Percentiles rank a stretch among this genome's conserved stretches.
These are phyloP conservation scores for Ormyrus rosae DNA, from an alignment of 2,888 invertebrate species.

Conservation along the genomic window DNA sequence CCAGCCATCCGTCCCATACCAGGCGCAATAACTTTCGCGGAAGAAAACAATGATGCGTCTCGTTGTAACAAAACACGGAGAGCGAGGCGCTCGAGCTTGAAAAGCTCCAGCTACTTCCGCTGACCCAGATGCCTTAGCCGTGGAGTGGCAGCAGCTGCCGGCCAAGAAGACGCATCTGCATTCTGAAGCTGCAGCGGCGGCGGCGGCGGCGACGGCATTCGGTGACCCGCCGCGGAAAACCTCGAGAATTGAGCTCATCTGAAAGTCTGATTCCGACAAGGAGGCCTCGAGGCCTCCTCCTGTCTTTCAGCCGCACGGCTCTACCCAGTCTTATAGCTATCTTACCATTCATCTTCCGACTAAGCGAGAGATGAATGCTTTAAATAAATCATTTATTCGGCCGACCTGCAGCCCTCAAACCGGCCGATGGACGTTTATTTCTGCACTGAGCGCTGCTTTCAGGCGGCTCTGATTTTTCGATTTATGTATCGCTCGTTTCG, in stretches of 20 bases:
- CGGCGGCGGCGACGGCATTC: too few species aligned
- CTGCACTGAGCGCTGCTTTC: too few species aligned
- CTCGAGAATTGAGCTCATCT: constrained; percentile 44
- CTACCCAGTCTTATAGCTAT: not conserved
- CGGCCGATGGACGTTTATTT: too few species aligned
- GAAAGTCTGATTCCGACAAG: constrained; percentile 45
- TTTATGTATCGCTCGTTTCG: too few species aligned
- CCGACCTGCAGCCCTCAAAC: not conserved
- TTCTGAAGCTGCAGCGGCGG: not conserved
- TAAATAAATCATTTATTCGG: not conserved
- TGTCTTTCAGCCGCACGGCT: not conserved
- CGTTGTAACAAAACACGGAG: constrained; percentile 17
- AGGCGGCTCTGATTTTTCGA: too few species aligned
- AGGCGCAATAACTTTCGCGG: not conserved
- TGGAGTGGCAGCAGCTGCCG: not conserved
- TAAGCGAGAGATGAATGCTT: not conserved
- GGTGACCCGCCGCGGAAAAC: constrained; percentile 5
- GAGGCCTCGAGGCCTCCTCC: constrained; percentile 4
- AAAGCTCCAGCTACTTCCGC: constrained; percentile 40
- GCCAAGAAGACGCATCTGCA: constrained; percentile 10
- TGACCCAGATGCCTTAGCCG: constrained; percentile 39
- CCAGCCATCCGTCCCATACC: too few species aligned
- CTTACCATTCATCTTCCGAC: constrained; percentile 1
- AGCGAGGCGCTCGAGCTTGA: constrained; percentile 27
- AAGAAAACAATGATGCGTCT: constrained; percentile 7